Evolutionary conservation across 1,140 invertebrate genomes (phyloP), one percentile per base, ranked within the genome.

Genomic region (Drosophila bipectinata): DNA sequence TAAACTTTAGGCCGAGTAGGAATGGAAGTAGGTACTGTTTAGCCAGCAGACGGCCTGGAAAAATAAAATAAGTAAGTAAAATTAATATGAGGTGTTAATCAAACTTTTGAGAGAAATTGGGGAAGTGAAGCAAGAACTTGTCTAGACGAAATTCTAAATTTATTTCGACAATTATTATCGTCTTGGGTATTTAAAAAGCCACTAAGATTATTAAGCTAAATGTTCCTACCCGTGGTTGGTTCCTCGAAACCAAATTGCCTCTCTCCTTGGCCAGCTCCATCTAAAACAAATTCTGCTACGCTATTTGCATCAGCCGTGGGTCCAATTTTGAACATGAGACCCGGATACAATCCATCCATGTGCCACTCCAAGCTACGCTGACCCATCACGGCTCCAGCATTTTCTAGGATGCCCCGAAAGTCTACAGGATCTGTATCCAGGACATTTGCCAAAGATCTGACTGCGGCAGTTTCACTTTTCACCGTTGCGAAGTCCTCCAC

Each of bases 1-100:
- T 96, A 82, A 96, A 96, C 92, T 96, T 96, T 45, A 96, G 93
- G 8, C 95, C 96, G 24, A 96, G 91, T 0, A 96, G 93, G 84
- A 96, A 94, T 21, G 95, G 95, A 34, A 96, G 85, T 24, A 96
- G 67, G 52, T 96, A 93, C 72, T 95, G 94, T 57, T 94, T 93
- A 32, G 95, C 93, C 67, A 96, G 68, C n/a, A 95, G 79, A 26
- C 94, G 94, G 80, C 94, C 95, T 96, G 93, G 55, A 94, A 94
- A 48, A 4, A 7, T 5, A 21, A 0, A 9, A 1, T 18, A 37
- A 10, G 0, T 28, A 2, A 15, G 21, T 10, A 14, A 28, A 28
- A 28, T 28, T 28, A 28, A 28, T 56, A 48, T n/a, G 18, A 47
- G 3, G 6, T 7, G 4, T 1, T 47, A 47, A 24, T 47, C 9